Percentiles rank a stretch among this genome's conserved stretches.
These are phyloP conservation scores for Drosophila sordidapex DNA, from an alignment of 2,888 invertebrate genomes.

Conservation along the genomic window DNA sequence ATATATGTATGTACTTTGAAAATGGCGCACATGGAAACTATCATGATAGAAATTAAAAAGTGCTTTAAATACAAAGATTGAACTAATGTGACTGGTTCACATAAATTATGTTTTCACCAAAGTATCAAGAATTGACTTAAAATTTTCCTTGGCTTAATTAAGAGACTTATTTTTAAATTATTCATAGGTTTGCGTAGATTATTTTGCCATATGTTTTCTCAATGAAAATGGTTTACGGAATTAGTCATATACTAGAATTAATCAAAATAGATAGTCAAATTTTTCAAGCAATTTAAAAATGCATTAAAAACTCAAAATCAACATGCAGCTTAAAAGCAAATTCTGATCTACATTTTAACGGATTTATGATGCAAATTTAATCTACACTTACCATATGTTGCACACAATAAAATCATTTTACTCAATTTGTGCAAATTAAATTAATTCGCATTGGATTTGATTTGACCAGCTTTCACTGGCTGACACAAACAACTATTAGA, in stretches of 20 bases:
- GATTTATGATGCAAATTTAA: background rate
- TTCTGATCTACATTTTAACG: background rate
- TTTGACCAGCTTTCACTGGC: conserved; percentile 19
- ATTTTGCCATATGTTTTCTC: background rate
- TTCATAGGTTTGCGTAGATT: no score
- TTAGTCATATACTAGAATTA: background rate
- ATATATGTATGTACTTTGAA: conserved; percentile 15
- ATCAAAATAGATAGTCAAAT: background rate
- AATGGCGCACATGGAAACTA: conserved; percentile 49
- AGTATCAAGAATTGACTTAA: background rate
- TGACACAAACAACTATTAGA: conserved; percentile 7
- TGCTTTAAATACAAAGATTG: conserved; percentile 10
- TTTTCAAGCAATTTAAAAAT: background rate
- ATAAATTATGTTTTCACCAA: background rate
- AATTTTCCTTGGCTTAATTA: no score
- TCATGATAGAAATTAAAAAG: conserved; percentile 35
- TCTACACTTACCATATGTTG: background rate
- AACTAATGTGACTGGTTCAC: conserved; percentile 2
- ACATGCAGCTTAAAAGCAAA: background rate
- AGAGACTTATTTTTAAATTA: no score
- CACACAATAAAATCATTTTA: background rate
- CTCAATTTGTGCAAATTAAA: conserved; percentile 4
- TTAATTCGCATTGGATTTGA: conserved; percentile 4
- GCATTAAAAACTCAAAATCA: background rate
- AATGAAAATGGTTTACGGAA: background rate